Conservation (phyloP, 2,113 vertebrate genomes). For the Delphinapterus leucas region DNA sequence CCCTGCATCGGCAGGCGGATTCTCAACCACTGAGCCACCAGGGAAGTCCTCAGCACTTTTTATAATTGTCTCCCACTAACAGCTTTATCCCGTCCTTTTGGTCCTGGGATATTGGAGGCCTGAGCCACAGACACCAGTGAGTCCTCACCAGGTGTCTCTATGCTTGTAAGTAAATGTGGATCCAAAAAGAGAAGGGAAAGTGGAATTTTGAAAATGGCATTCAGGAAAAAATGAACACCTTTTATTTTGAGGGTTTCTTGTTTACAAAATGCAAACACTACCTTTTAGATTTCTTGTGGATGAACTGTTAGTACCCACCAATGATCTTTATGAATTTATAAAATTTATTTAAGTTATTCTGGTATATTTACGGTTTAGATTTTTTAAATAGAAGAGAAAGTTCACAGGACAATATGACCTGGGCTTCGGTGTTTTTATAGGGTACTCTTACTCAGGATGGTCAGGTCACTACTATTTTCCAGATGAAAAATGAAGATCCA, state of each 20-base stretch:
- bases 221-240: neutral
- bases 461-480: neutral
- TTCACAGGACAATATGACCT: neutral
- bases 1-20: no score
- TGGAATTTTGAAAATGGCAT: neutral
- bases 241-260: neutral
- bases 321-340: neutral
- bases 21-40: no score
- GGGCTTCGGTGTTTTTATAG: neutral
- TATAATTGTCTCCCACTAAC: neutral
- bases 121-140: neutral
- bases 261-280: neutral
- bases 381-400: neutral
- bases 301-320: neutral
- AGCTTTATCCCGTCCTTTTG: neutral
- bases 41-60: neutral
- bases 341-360: neutral
- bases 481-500: neutral
- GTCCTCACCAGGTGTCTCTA: neutral
- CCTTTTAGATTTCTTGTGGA: neutral
- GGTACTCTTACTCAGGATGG: neutral
- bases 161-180: rapidly evolving
- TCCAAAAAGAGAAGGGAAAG: neutral
- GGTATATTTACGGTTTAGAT: neutral
- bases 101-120: neutral